Evolutionary conservation across 2,797 vertebrate species (phyloP).

Genomic region (Myotis findleyi): DNA sequence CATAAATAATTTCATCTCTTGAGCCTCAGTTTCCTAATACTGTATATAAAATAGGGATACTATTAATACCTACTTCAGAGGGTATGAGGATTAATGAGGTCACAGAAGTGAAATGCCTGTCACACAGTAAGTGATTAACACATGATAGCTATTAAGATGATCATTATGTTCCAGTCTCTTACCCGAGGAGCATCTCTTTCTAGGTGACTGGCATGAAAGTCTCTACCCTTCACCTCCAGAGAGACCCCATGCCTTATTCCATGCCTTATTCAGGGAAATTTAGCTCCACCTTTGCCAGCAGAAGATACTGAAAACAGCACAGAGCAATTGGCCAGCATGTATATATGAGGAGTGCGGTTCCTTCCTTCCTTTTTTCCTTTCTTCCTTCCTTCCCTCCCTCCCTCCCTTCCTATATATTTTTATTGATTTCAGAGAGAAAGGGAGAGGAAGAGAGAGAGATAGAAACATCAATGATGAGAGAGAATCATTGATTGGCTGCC

Average conservation of each 20-base stretch:
- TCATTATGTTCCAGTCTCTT: slow-evolving; percentile 56
- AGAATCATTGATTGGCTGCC: too few species aligned
- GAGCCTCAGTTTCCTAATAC: slow-evolving; percentile 26
- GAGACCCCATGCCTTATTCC: not conserved
- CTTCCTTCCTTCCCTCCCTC: too few species aligned
- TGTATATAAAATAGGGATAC: slow-evolving; percentile 24
- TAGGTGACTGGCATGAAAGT: slow-evolving; percentile 36
- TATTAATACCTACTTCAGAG: slow-evolving; percentile 1
- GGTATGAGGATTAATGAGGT: slow-evolving; percentile 18
- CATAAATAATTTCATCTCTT: slow-evolving; percentile 8
- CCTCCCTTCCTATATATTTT: too few species aligned
- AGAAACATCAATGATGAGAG: too few species aligned
- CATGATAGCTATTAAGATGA: slow-evolving; percentile 4
- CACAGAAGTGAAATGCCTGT: slow-evolving; percentile 42
- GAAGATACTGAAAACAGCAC: slow-evolving; percentile 44
- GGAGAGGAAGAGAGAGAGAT: too few species aligned
- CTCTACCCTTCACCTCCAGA: slow-evolving; percentile 27
- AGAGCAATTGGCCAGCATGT: not conserved
- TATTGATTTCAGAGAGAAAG: too few species aligned
- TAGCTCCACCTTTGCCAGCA: slow-evolving; percentile 19
- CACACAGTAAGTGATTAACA: slow-evolving; percentile 46
- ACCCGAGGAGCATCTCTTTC: slow-evolving; percentile 48
- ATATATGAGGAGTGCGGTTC: not conserved
- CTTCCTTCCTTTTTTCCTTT: too few species aligned
- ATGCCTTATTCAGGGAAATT: not conserved